Evolutionary conservation across 1,140 invertebrate species (phyloP).

Genomic region (Magallana gigas): DNA sequence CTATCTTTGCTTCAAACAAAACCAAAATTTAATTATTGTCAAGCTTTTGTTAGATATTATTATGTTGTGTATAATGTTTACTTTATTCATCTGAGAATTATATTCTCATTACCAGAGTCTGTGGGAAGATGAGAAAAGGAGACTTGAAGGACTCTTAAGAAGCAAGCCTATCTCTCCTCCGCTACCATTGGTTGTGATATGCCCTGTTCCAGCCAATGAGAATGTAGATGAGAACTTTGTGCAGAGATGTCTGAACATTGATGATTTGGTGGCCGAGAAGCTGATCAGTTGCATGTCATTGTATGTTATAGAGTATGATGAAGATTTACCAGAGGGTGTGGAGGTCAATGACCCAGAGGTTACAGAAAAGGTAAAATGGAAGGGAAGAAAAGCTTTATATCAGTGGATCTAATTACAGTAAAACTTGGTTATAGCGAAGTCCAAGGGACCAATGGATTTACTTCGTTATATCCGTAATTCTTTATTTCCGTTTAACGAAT

Average conservation of each 20-base stretch:
- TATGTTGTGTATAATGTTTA: too few species aligned
- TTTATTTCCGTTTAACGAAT: too few species aligned
- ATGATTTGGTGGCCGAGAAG: constrained; percentile 56
- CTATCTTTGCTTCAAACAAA: too few species aligned
- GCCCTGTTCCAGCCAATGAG: constrained; percentile 57
- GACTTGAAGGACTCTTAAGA: constrained; percentile 65
- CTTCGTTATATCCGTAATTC: too few species aligned
- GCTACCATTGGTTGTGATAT: constrained; percentile 69
- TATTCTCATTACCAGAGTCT: constrained; percentile 51
- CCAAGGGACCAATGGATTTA: too few species aligned
- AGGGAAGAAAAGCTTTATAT: too few species aligned
- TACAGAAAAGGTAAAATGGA: constrained; percentile 55
- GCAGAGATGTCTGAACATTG: constrained; percentile 58
- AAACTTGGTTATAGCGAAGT: too few species aligned
- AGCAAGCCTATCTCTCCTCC: constrained; percentile 65
- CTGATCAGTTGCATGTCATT: constrained; percentile 61
- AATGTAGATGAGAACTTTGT: constrained; percentile 50
- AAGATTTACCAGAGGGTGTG: constrained; percentile 44
- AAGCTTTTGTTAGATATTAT: too few species aligned
- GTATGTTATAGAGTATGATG: constrained; percentile 39
- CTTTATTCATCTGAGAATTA: too few species aligned
- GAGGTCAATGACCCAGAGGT: constrained; percentile 54
- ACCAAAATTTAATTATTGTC: too few species aligned
- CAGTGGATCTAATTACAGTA: too few species aligned
- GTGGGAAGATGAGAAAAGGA: constrained; percentile 64